Percentiles rank a stretch among this genome's conserved stretches.
Conservation (phyloP, 2,797 vertebrate genomes). For the Thaleichthys pacificus region DNA sequence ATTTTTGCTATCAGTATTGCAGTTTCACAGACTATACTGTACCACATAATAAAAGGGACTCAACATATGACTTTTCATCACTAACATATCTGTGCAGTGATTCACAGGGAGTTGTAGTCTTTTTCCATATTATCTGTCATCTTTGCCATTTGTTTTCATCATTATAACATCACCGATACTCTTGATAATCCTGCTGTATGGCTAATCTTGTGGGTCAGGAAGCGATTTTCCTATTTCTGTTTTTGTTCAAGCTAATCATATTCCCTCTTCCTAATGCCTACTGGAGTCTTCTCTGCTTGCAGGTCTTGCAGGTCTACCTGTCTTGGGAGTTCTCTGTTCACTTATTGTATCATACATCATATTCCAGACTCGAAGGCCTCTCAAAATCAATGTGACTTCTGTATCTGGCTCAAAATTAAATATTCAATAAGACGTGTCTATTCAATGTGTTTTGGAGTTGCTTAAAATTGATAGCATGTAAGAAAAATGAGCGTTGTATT, state of each 20-base stretch:
- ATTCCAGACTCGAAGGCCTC: conserved; percentile 4
- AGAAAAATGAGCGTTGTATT: background rate
- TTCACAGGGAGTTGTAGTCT: background rate
- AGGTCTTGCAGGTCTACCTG: conserved; percentile 21
- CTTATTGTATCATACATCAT: background rate
- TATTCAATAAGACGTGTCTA: background rate
- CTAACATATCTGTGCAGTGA: background rate
- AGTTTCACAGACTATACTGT: conserved; percentile 31
- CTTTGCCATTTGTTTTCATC: background rate
- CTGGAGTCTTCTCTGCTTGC: conserved; percentile 26
- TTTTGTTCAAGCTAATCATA: background rate
- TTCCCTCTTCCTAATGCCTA: conserved; percentile 4
- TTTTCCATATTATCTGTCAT: background rate
- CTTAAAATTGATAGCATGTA: background rate
- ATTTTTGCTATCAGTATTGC: conserved; percentile 21
- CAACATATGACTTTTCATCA: background rate
- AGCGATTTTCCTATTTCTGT: background rate
- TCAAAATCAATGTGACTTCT: background rate
- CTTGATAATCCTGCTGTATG: conserved; percentile 43
- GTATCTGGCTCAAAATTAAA: background rate
- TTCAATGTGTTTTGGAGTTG: background rate
- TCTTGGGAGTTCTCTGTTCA: background rate
- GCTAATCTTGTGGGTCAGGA: conserved; percentile 7
- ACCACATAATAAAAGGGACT: conserved; percentile 45
- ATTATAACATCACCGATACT: background rate